Base-by-base conservation (phyloP, 2,888 invertebrate species). In the Diplolepis rosae region DNA sequence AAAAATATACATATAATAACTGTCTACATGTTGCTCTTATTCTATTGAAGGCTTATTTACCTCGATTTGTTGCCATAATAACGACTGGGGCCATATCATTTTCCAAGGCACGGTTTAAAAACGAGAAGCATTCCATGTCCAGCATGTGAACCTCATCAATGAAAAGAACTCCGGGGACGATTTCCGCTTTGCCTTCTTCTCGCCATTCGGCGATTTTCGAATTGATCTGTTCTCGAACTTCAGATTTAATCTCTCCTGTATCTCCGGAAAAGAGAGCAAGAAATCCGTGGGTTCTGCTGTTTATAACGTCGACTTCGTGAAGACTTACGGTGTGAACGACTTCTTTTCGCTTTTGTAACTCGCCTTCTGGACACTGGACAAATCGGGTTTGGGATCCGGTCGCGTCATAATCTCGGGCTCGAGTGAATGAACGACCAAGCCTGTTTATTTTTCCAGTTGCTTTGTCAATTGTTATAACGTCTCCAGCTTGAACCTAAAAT, bases 271-370 rank as follows among this genome's bases (percentile, higher is more conserved):
- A 99, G 0, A 99, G 90, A 0, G 99, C 99, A 24, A 99, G 89
- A 87, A 99, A 99, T 0, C 99, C 99, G 86, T 99, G 98, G 0
- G 98, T 98, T 76, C 99, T 92, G 50, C 98, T 98, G 88, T 99
- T 99, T 85, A 99, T 99, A 4, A 99, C 99, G 88, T 99, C 99
- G 68, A 99, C 97, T 88, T 99, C 99, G 87, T 99, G 99, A n/a
- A 99, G 90, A 0, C 98, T 98, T 0, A 99, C 99, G 0, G 98
- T 99, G 87, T 99, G 99, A 0, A 98, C 98, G 0, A 96, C 98
- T 90, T 99, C 97, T 87, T 98, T 98, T 24, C 99, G 92, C 86
- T 99, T 99, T 90, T 99, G 99, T 9, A 99, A 90, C 89, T 99
- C 99, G 0, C 99, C 99, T 84, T 99, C 98, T 0, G 99, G 99